These are phyloP conservation scores for Amphiura filiformis DNA, from an alignment of 35 echinoderm and acorn worm genomes.

Conservation along the genomic window DNA sequence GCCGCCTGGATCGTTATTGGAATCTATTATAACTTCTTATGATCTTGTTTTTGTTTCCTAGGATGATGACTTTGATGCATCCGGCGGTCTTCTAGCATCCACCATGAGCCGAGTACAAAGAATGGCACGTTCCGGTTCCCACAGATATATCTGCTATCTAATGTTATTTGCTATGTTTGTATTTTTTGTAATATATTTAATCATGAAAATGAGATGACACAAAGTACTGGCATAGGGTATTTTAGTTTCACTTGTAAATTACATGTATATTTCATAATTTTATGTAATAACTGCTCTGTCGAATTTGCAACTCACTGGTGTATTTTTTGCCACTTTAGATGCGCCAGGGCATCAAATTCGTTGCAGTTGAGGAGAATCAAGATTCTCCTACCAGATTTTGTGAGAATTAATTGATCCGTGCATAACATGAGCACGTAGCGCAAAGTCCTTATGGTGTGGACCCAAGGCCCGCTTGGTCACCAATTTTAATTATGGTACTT, in stretches of 20 bases:
- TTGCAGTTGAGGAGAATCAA: no score
- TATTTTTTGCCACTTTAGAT: no score
- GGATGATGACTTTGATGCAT: conserved; percentile 84
- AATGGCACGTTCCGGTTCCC: conserved; percentile 57
- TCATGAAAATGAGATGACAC: conserved; percentile 76
- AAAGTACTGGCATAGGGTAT: neutral
- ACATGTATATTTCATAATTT: no score
- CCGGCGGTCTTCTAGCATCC: conserved; percentile 51
- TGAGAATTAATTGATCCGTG: no score
- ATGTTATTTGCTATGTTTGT: conserved; percentile 84
- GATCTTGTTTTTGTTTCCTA: conserved; percentile 2
- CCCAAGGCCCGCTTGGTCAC: no score
- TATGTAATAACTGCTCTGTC: no score
- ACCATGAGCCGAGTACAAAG: conserved; percentile 72
- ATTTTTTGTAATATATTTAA: conserved; percentile 76
- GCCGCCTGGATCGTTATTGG: neutral
- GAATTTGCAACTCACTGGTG: no score
- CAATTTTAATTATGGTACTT: no score
- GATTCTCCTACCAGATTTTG: no score
- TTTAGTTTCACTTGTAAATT: neutral
- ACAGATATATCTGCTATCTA: conserved; percentile 80
- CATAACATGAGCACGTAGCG: no score
- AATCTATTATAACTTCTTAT: neutral
- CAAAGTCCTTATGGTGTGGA: no score
- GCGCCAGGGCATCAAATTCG: no score